Evolutionary conservation across 92 coral and sea anemone genomes (phyloP).

Genomic region (Isaurus tuberculatus): DNA sequence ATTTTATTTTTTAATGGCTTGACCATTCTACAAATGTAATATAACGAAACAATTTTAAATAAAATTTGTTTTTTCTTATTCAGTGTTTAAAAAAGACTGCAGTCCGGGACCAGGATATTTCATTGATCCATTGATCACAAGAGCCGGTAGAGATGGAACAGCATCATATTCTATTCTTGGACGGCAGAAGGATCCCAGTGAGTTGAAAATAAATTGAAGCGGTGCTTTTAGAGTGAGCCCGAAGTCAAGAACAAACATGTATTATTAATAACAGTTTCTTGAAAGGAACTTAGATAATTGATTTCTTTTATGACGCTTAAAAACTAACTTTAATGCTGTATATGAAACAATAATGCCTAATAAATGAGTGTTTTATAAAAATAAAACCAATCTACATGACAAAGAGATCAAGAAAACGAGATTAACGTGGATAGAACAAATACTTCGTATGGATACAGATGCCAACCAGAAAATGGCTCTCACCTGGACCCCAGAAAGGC

Average conservation of each 20-base stretch:
- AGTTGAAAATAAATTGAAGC: conserved; percentile 45
- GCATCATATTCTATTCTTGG: conserved; percentile 90
- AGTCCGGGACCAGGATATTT: conserved; percentile 96
- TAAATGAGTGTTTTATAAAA: too few relatives aligned
- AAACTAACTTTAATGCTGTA: too few relatives aligned
- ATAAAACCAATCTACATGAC: too few relatives aligned
- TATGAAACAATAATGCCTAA: too few relatives aligned
- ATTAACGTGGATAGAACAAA: too few relatives aligned
- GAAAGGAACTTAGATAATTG: neutral
- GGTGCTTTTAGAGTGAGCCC: neutral
- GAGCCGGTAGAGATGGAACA: conserved; percentile 89
- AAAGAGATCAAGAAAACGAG: too few relatives aligned
- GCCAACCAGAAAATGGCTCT: too few relatives aligned
- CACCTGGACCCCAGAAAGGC: too few relatives aligned
- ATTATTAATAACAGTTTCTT: neutral
- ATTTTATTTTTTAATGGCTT: neutral
- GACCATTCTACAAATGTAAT: neutral
- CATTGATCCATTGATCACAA: conserved; percentile 77
- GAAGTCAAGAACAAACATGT: neutral
- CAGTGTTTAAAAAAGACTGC: conserved; percentile 96
- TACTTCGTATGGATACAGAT: too few relatives aligned
- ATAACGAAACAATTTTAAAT: neutral
- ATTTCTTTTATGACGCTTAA: too few relatives aligned
- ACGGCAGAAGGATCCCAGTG: conserved; percentile 84
- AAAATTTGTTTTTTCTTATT: neutral